Evolutionary conservation across 53 echinoderm and acorn worm species (phyloP).

Genomic region (Temnopleurus reevesii): DNA sequence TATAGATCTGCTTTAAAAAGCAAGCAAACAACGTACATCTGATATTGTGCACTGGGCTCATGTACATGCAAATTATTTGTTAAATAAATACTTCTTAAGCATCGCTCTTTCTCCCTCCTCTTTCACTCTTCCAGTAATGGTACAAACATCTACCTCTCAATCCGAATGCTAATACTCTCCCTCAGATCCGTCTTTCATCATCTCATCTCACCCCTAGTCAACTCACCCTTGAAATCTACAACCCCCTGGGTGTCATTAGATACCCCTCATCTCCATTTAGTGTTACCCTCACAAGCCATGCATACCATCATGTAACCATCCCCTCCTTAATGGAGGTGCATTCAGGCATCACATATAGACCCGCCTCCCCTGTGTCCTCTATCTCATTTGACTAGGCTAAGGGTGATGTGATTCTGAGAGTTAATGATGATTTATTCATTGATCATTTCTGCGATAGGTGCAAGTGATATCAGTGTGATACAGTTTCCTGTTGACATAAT

Average conservation of each 20-base stretch:
- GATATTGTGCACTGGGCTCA: no score
- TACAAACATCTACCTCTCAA: no score
- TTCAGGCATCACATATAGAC: not conserved
- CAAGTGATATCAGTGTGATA: no score
- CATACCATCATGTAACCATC: not conserved
- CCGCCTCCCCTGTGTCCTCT: not conserved
- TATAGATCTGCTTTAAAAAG: no score
- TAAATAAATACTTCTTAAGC: no score
- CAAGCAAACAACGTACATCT: no score
- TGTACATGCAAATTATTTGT: no score
- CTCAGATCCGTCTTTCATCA: not conserved
- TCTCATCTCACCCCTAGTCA: no score
- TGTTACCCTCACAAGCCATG: conserved; percentile 3
- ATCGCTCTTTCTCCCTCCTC: no score
- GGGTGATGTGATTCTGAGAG: not conserved
- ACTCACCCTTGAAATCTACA: no score
- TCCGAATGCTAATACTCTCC: not conserved
- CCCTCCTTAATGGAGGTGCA: not conserved
- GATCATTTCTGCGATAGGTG: not conserved
- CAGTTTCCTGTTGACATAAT: no score
- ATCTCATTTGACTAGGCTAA: not conserved
- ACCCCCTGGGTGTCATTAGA: conserved; percentile 22
- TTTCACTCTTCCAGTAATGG: no score
- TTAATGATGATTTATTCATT: conserved; percentile 19
- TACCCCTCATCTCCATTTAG: not conserved